Evolutionary conservation across 2,888 invertebrate genomes (phyloP), one percentile per base, ranked within the genome.

Genomic region (Heliconius erato): DNA sequence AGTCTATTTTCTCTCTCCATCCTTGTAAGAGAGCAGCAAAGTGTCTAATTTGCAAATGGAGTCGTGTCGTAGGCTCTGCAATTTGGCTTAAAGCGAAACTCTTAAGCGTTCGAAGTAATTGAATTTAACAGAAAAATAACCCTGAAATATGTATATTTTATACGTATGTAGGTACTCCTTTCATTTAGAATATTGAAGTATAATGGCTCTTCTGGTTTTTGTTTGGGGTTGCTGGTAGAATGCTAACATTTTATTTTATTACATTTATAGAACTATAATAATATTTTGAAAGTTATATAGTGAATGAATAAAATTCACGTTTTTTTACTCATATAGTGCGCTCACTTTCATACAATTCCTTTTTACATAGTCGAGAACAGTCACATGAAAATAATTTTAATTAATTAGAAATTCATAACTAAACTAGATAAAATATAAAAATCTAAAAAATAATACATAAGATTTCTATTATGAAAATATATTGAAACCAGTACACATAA

Each of bases 31-130:
- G 84, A 79, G 87, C 87, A 89, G 87, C 87, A 87, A 86, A 90
- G 80, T 90, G 89, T 93, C 91, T 94, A 94, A 95, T 95, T 95
- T 94, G 94, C 94, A 95, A 95, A 95, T 95, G 95, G 95, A 93
- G 91, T 89, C 92, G 92, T 93, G 94, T 93, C 93, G 93, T 92
- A 91, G 93, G 94, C 92, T 89, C 89, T 90, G 92, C 93, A 92
- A 94, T 94, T 95, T 93, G 92, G 94, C 94, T 94, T 94, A 94
- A 23, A 93, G 92, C 91, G 92, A 89, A 89, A 91, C 91, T 91
- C 91, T 94, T 91, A 91, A 91, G 88, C 91, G 90, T 90, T 91
- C 88, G 86, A 89, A 91, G 90, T 90, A 87, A 89, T 87, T 85
- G 87, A 91, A 89, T 89, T 87, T 85, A 83, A 82, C 86, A 87